Base-by-base conservation (phyloP, 2,797 vertebrate genomes). In the Hemibagrus guttatus region DNA sequence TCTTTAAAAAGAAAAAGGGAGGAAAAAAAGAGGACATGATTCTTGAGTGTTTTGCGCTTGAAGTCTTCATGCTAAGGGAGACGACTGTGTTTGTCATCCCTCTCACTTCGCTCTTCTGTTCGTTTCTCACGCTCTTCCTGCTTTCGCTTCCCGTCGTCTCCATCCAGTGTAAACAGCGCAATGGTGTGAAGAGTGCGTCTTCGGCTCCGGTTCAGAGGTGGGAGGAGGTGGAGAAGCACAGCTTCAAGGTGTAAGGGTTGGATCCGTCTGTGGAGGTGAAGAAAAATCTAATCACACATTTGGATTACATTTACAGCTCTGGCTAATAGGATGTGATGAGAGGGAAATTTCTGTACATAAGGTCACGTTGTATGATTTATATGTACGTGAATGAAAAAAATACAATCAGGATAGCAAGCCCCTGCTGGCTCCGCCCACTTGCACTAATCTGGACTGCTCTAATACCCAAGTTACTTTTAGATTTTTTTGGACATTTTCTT, bases 161-260 rank as follows among this genome's bases (percentile, higher is more conserved):
- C 14, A 26, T 59, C 66, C 89, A 0, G 28, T 79, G 68, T 66
- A 81, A 56, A 74, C 83, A 72, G 80, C 59, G 46, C 68, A 1
- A 81, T 85, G 35, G 35, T 6, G 88, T 75, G 59, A 81, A 72
- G 79, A 49, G 81, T 42, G 56, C 23, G 7, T 76, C 81, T 78
- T 54, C 75, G 2, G 21, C 68, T 79, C 42, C 54, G 87, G 92
- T 92, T 96, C 96, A 98, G 94, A 98, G 96, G 89, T 97, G 97
- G 86, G 97, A 93, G 72, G 94, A 95, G 14, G 95, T 96, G 91
- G 98, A 99, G 95, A 99, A 99, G 93, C 98, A 99, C 90, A 99
- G 96, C 91, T 99, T 99, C 95, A 99, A 91, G 61, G 98, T 99
- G 85, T 99, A 99, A 6, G 98, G 98, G 91, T 99, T 99, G 91